Evolutionary conservation across 37 sponge, comb jelly and placozoan genomes (phyloP).

Genomic region (Hexactinellida sp.): DNA sequence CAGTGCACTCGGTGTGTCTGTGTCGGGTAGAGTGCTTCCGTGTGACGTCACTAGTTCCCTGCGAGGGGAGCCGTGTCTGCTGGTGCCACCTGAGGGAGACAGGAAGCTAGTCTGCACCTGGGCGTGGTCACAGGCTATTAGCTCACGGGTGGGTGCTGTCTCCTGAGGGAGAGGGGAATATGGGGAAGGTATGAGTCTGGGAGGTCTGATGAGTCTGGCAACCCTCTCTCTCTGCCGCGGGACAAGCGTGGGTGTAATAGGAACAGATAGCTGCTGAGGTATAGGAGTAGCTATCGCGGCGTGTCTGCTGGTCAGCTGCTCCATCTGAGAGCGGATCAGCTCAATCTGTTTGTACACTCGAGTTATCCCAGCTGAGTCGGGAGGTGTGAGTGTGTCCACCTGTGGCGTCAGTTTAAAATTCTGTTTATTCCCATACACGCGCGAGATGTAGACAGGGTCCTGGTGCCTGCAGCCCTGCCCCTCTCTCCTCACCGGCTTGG

Average conservation of each 20-base stretch:
- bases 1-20: background rate
- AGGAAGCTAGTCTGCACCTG: slow-evolving; percentile 8
- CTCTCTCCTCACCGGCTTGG: too few relatives aligned
- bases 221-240: background rate
- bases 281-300: background rate
- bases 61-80: background rate
- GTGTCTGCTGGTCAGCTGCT: background rate
- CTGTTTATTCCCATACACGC: background rate
- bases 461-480: background rate
- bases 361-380: background rate
- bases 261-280: background rate
- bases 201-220: background rate
- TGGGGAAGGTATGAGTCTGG: background rate
- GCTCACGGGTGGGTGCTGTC: background rate
- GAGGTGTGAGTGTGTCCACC: too few relatives aligned
- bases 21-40: background rate
- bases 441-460: background rate
- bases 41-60: background rate
- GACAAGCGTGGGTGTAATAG: background rate
- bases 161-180: background rate
- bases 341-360: background rate
- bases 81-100: background rate
- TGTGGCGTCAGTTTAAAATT: background rate
- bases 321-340: background rate
- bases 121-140: background rate